phyloP scores from a whole-genome alignment of 2,113 vertebrate species.

The Gopherus evgoodei region DNA sequence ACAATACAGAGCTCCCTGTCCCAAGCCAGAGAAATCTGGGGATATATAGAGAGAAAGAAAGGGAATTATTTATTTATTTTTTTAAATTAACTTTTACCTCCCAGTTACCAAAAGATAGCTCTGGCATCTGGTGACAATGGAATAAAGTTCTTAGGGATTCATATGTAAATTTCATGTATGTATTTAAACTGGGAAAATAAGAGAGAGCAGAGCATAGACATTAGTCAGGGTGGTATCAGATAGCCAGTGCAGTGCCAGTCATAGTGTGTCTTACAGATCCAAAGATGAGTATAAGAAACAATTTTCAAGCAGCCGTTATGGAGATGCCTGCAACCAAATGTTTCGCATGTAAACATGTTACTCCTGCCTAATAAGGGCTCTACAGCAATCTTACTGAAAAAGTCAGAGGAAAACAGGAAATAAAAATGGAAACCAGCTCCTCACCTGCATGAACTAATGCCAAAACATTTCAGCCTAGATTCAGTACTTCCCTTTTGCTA shows the following conservation, averaged over 20 bases:
- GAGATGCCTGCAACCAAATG: neutral
- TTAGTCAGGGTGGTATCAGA: neutral
- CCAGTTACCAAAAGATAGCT: neutral
- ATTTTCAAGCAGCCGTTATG: neutral
- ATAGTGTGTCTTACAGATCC: neutral
- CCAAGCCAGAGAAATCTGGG: neutral
- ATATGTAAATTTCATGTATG: neutral
- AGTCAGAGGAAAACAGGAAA: neutral
- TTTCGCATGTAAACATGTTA: neutral
- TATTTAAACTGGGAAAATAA: neutral
- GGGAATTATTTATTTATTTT: neutral
- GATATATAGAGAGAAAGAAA: neutral
- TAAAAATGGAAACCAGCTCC: neutral
- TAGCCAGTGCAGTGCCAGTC: neutral
- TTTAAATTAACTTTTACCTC: neutral
- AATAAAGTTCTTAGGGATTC: neutral
- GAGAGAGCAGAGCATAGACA: neutral
- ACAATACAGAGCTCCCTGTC: neutral
- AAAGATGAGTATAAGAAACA: conserved; percentile 10
- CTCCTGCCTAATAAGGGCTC: neutral
- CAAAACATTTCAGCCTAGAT: neutral
- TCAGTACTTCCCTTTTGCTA: neutral
- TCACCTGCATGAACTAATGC: neutral
- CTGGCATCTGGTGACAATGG: neutral
- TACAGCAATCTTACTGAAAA: neutral